Conservation (phyloP, 2,113 vertebrate genomes). For the Ancistrus triradiatus region DNA sequence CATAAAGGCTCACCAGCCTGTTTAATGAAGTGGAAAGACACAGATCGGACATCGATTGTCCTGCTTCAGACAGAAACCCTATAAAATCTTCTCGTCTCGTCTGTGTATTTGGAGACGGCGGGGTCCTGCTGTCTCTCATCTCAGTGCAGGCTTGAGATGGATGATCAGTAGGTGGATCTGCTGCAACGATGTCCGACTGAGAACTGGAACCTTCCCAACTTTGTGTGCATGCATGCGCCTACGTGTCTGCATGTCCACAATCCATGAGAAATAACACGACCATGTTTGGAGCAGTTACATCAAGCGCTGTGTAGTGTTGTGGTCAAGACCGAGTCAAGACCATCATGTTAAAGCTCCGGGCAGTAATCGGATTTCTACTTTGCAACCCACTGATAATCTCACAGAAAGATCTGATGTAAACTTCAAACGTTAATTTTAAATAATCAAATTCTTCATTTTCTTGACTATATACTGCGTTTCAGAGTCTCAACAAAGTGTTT, state of each 20-base stretch:
- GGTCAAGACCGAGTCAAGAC: too few species aligned
- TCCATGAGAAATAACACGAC: neutral
- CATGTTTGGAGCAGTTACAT: too few species aligned
- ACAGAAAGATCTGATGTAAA: too few species aligned
- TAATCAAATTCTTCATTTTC: too few species aligned
- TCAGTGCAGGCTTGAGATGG: neutral
- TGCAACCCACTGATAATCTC: too few species aligned
- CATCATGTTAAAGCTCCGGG: too few species aligned
- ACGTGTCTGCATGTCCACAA: neutral
- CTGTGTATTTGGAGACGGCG: neutral
- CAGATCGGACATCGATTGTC: neutral
- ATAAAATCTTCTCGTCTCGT: too few species aligned
- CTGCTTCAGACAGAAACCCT: neutral
- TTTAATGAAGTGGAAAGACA: slow-evolving; percentile 63
- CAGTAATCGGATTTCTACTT: too few species aligned
- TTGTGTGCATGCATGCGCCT: slow-evolving; percentile 11
- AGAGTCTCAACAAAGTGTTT: too few species aligned
- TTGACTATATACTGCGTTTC: too few species aligned
- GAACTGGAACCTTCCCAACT: neutral
- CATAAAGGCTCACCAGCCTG: slow-evolving; percentile 51
- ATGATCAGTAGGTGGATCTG: neutral
- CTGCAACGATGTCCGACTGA: neutral
- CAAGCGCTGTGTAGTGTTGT: too few species aligned
- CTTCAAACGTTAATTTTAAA: too few species aligned
- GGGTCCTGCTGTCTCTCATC: neutral